phyloP scores from a whole-genome alignment of 1,140 invertebrate species.

The Cryptotermes secundus region DNA sequence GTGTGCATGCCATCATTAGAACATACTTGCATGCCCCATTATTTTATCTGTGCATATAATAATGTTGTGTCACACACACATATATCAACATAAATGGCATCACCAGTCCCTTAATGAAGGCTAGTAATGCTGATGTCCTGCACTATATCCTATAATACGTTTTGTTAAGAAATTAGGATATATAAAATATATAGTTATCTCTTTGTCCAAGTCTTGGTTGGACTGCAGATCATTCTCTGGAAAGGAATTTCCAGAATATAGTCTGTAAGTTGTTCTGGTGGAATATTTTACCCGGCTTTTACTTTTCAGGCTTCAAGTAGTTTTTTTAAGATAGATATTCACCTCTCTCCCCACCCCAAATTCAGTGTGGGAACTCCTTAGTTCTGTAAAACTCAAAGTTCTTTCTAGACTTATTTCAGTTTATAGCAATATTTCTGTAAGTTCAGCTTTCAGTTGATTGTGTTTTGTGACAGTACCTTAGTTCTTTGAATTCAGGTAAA shows the following conservation, averaged over 20 bases:
- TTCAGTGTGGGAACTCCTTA: slow-evolving; percentile 3
- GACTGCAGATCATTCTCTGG: neutral
- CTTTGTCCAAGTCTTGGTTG: neutral
- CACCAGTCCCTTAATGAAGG: too few relatives aligned
- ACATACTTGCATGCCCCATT: too few relatives aligned
- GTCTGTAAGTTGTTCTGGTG: neutral
- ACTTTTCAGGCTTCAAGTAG: neutral
- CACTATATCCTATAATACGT: neutral
- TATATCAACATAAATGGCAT: too few relatives aligned
- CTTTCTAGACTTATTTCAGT: neutral
- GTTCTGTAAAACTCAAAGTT: neutral
- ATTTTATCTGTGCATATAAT: too few relatives aligned
- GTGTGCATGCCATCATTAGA: too few relatives aligned
- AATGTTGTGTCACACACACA: too few relatives aligned
- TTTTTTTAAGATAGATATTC: neutral
- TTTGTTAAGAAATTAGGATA: neutral
- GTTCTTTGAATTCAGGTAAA: neutral
- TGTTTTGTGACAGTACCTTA: neutral
- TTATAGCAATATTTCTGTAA: neutral
- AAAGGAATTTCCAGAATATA: too few relatives aligned
- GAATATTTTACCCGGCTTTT: neutral
- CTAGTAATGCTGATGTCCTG: neutral
- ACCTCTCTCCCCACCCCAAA: neutral
- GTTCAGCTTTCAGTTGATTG: neutral
- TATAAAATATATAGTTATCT: too few relatives aligned